phyloP scores from a whole-genome alignment of 2,797 vertebrate species.

The Astyanax mexicanus region DNA sequence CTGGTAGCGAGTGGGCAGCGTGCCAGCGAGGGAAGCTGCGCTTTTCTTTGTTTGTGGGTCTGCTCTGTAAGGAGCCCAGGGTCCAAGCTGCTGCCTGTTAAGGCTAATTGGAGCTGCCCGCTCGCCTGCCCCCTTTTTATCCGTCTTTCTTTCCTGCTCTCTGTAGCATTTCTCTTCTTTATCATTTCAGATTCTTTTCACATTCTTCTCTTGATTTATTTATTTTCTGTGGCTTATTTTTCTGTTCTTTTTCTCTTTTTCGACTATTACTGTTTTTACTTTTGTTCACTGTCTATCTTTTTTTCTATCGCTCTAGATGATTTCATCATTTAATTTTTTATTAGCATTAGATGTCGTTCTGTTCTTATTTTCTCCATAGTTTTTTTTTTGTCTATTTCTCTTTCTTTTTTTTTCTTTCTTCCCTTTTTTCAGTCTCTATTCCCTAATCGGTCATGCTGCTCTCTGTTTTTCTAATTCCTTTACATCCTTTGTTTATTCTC shows the following conservation, averaged over 20 bases:
- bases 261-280: not conserved
- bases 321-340: no score
- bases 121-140: constrained; percentile 40
- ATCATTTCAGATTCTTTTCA: not conserved
- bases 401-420: no score
- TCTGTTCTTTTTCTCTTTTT: not conserved
- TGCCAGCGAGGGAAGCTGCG: constrained; percentile 49
- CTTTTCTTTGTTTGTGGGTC: constrained; percentile 64
- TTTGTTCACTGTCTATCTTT: not conserved
- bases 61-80: constrained; percentile 23
- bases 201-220: not conserved
- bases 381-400: not conserved
- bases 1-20: constrained; percentile 43
- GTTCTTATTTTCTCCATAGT: not conserved
- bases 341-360: not conserved
- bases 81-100: constrained; percentile 67
- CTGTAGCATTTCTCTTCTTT: not conserved
- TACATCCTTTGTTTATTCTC: no score
- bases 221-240: not conserved
- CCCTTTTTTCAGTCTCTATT: no score
- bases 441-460: not conserved
- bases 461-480: not conserved
- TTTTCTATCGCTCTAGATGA: not conserved
- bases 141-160: not conserved
- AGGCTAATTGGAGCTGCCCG: constrained; percentile 73